Conservation (phyloP, 37 sponge, comb jelly and placozoan genomes). For the Geodia barretti region DNA sequence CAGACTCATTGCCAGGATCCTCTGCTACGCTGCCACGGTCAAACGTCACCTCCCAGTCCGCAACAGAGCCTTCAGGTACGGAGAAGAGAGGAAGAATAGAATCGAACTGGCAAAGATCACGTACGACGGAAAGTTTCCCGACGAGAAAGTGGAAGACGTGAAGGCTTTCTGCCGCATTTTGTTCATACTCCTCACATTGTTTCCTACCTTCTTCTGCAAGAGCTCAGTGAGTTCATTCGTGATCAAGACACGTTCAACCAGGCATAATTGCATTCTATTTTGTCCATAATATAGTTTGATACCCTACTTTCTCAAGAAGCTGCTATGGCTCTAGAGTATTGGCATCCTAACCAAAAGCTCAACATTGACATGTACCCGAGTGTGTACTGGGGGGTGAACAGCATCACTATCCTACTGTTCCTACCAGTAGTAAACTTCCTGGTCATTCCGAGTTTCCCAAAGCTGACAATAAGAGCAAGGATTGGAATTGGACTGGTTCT, state of each 20-base stretch:
- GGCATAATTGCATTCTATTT: too few relatives aligned
- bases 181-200: slow-evolving; percentile 22
- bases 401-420: background rate
- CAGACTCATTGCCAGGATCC: slow-evolving; percentile 20
- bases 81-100: slow-evolving; percentile 7
- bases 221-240: too few relatives aligned
- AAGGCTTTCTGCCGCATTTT: slow-evolving; percentile 39
- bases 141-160: slow-evolving; percentile 57
- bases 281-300: too few relatives aligned
- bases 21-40: slow-evolving; percentile 20
- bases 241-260: too few relatives aligned
- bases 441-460: slow-evolving; percentile 14
- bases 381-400: background rate
- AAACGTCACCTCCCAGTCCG: slow-evolving; percentile 21
- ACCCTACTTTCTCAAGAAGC: too few relatives aligned
- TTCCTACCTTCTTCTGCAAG: background rate
- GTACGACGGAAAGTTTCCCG: slow-evolving; percentile 41
- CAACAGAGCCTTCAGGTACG: slow-evolving; percentile 40
- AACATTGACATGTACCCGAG: background rate
- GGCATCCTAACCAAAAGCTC: too few relatives aligned
- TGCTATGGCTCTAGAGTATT: too few relatives aligned
- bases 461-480: slow-evolving; percentile 4
- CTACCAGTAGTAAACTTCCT: slow-evolving; percentile 28
- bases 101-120: slow-evolving; percentile 19
- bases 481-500: slow-evolving; percentile 21